Evolutionary conservation across 2,797 vertebrate genomes (phyloP).

Genomic region (Botia almorhae): DNA sequence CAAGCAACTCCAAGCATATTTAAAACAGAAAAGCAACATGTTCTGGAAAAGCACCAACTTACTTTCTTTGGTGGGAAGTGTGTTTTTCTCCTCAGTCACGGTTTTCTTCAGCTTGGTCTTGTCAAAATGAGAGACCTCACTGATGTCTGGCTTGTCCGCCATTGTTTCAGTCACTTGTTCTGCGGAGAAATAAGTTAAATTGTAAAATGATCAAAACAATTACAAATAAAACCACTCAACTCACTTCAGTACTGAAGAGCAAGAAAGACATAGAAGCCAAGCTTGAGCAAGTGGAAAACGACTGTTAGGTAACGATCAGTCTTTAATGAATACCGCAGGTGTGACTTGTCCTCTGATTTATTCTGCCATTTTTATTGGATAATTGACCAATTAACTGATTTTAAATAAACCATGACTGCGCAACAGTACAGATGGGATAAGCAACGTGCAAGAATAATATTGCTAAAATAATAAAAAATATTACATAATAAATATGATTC

Average conservation of each 20-base stretch:
- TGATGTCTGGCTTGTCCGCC: conserved; percentile 79
- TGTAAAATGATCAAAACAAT: background rate
- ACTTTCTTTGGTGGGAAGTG: conserved; percentile 82
- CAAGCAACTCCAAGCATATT: too few species aligned
- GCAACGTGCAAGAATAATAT: too few species aligned
- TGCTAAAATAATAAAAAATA: too few species aligned
- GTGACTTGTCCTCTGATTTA: background rate
- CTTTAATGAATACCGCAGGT: conserved; percentile 5
- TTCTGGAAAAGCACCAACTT: conserved; percentile 56
- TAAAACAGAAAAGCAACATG: too few species aligned
- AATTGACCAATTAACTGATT: background rate
- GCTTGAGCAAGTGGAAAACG: rapidly evolving
- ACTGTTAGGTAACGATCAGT: background rate
- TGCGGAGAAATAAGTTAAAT: background rate
- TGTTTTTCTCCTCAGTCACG: conserved; percentile 80
- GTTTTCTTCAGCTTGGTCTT: conserved; percentile 80
- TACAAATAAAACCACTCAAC: too few species aligned
- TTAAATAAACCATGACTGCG: background rate
- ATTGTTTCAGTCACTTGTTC: conserved; percentile 54
- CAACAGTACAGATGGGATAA: too few species aligned
- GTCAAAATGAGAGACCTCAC: conserved; percentile 79
- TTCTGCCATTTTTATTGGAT: conserved; percentile 14
- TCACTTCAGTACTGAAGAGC: background rate
- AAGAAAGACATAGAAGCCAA: background rate
- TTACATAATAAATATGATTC: too few species aligned